Evolutionary conservation across 2,888 invertebrate species (phyloP).

Genomic region (Tenthredo notha): DNA sequence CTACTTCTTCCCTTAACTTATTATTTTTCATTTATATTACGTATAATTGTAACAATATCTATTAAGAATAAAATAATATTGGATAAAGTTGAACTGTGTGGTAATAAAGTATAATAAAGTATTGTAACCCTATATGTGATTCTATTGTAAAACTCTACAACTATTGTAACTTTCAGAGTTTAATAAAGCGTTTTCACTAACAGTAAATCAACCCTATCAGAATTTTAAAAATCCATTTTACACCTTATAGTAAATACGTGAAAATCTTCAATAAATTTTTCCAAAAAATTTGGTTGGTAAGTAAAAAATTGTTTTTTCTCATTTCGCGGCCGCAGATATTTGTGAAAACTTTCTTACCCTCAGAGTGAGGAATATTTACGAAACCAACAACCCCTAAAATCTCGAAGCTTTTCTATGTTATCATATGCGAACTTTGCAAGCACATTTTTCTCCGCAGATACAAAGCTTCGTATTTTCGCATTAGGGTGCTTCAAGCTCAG

Average conservation of each 20-base stretch:
- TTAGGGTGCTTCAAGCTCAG: neutral
- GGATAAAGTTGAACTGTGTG: slow-evolving; percentile 54
- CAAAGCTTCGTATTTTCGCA: neutral
- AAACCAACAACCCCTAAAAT: neutral
- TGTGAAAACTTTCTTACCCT: slow-evolving; percentile 1
- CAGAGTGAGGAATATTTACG: neutral
- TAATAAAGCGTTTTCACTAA: slow-evolving; percentile 76
- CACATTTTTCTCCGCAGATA: neutral
- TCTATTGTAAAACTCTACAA: slow-evolving; percentile 69
- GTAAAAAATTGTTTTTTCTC: neutral
- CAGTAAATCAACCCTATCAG: slow-evolving; percentile 54
- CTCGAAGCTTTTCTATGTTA: slow-evolving; percentile 16
- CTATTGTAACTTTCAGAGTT: slow-evolving; percentile 76
- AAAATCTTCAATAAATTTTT: neutral
- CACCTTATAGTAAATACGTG: neutral
- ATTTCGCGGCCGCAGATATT: neutral
- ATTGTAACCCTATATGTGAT: slow-evolving; percentile 69
- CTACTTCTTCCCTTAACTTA: too few relatives aligned
- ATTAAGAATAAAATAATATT: slow-evolving; percentile 60
- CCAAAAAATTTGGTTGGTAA: neutral
- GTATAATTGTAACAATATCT: slow-evolving; percentile 67
- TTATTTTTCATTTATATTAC: neutral
- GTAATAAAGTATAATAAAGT: slow-evolving; percentile 59
- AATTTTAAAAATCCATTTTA: neutral
- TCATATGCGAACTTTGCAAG: neutral